These are phyloP conservation scores for Phyllotis vaccarum DNA, from an alignment of 2,797 vertebrate species.

Conservation along the genomic window DNA sequence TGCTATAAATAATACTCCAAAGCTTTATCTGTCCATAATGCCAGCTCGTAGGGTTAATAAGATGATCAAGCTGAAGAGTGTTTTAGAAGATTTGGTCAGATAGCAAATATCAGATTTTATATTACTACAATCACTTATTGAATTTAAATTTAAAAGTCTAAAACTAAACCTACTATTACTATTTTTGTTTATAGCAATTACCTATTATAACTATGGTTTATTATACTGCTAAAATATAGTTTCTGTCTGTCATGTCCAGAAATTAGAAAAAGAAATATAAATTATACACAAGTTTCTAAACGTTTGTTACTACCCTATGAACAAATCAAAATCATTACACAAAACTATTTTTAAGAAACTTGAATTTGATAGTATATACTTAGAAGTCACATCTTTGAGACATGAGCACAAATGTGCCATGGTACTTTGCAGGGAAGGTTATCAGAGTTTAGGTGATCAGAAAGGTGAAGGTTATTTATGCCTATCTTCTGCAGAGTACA, in stretches of 20 bases:
- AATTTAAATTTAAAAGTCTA: neutral
- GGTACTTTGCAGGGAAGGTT: neutral
- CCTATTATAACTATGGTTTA: neutral
- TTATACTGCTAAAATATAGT: neutral
- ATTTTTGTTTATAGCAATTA: slow-evolving; percentile 25
- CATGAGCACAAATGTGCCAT: neutral
- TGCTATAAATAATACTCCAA: slow-evolving; percentile 7
- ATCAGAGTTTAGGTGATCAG: neutral
- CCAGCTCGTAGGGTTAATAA: neutral
- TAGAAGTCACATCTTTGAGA: neutral
- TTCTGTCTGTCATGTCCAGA: neutral
- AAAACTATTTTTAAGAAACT: neutral
- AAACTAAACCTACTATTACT: neutral
- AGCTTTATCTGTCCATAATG: neutral
- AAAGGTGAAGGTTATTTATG: neutral
- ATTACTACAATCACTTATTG: neutral
- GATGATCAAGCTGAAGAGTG: neutral
- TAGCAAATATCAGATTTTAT: neutral
- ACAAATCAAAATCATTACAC: neutral
- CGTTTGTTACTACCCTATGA: neutral
- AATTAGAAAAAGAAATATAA: neutral
- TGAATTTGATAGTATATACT: neutral
- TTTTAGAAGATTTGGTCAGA: neutral
- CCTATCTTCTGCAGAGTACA: neutral
- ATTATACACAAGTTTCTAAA: slow-evolving; percentile 23